Conservation (phyloP, 2,797 vertebrate species). For the Dromococcyx pavoninus region DNA sequence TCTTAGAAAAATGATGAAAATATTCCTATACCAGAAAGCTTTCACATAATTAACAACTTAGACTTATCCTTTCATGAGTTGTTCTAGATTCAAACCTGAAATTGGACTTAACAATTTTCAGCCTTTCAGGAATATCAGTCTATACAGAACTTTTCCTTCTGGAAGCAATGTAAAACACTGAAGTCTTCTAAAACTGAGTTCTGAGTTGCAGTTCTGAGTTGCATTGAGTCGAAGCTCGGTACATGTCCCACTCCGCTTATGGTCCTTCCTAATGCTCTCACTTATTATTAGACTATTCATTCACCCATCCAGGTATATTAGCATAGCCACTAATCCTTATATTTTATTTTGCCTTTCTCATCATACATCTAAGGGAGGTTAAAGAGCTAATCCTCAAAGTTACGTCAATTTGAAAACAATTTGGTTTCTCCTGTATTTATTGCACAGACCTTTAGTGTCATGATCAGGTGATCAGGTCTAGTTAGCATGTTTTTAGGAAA, state of each 20-base stretch:
- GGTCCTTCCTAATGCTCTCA: neutral
- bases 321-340: neutral
- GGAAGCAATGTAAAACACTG: neutral
- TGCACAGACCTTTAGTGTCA: no score
- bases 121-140: neutral
- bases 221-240: neutral
- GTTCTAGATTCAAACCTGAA: neutral
- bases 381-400: neutral
- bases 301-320: neutral
- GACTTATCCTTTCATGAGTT: neutral
- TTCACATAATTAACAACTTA: neutral
- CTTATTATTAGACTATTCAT: neutral
- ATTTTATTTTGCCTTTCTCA: neutral
- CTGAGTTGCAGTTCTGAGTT: neutral
- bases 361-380: neutral
- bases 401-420: neutral
- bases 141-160: neutral
- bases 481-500: no score
- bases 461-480: no score
- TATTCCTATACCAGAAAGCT: neutral
- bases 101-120: neutral
- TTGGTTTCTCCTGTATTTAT: neutral
- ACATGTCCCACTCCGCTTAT: neutral
- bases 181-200: neutral
- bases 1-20: neutral